Evolutionary conservation across 2,888 invertebrate genomes (phyloP).

Genomic region (Drosophila kokeensis): DNA sequence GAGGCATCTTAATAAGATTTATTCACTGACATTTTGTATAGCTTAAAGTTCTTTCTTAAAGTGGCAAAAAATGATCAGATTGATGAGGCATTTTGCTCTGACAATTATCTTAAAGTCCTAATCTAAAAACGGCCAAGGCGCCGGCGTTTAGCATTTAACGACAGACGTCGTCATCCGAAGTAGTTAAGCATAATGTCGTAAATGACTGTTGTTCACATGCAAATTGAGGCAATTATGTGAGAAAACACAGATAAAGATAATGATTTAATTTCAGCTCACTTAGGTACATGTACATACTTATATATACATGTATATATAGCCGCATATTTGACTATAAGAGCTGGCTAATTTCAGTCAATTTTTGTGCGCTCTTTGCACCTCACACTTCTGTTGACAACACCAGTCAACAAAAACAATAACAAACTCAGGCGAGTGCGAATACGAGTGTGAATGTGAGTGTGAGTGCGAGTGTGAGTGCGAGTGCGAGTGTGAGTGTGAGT

Average conservation of each 20-base stretch:
- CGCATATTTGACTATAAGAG: constrained; percentile 49
- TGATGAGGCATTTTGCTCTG: constrained; percentile 26
- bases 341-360: constrained; percentile 64
- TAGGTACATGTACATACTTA: constrained; percentile 1
- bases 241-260: constrained; percentile 66
- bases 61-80: constrained; percentile 32
- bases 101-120: constrained; percentile 25
- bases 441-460: constrained; percentile 3
- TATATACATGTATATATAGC: constrained; percentile 38
- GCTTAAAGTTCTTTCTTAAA: constrained; percentile 28
- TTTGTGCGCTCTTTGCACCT: constrained; percentile 25
- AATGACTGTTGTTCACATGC: constrained; percentile 63
- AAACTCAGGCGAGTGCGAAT: constrained; percentile 30
- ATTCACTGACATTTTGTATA: constrained; percentile 9
- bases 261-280: constrained; percentile 68
- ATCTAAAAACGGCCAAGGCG: constrained; percentile 53
- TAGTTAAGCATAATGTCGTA: constrained; percentile 38
- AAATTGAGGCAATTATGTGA: constrained; percentile 76
- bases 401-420: constrained; percentile 32
- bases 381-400: constrained; percentile 10
- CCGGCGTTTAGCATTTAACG: constrained; percentile 50
- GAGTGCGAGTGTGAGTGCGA: constrained; percentile 2
- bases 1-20: constrained; percentile 36
- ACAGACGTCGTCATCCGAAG: constrained; percentile 11
- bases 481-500: constrained; percentile 13